Percentiles rank a stretch among this genome's conserved stretches.
Conservation (phyloP, 2,888 invertebrate species). For the Caenorhabditis auriculariae region DNA sequence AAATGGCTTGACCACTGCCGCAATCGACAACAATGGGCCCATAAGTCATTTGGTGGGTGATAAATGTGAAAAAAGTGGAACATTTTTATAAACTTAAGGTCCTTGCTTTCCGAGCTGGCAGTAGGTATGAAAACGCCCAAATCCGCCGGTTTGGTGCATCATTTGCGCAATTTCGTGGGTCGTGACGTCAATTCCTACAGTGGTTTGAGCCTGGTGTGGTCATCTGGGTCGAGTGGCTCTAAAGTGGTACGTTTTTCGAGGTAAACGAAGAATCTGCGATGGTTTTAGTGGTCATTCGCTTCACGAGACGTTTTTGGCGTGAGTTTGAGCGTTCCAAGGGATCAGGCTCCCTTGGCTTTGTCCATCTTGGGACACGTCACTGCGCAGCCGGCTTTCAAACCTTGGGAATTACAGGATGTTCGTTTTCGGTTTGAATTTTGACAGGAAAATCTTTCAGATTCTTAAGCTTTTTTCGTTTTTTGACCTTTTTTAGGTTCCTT, state of each 20-base stretch:
- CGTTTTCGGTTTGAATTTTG: neutral
- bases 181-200: conserved; percentile 64
- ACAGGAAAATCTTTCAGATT: no score
- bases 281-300: conserved; percentile 29
- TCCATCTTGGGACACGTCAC: conserved; percentile 66
- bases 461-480: no score
- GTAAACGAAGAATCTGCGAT: neutral
- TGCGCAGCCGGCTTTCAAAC: conserved; percentile 79
- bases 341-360: conserved; percentile 41
- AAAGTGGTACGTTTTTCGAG: conserved; percentile 15
- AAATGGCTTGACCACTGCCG: conserved; percentile 75
- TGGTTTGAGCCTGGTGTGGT: conserved; percentile 38
- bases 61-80: neutral
- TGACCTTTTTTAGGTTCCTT: neutral
- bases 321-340: conserved; percentile 30
- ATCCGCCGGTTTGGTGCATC: conserved; percentile 79
- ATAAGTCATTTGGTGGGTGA: conserved; percentile 64
- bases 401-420: conserved; percentile 84
- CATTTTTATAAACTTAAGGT: conserved; percentile 66
- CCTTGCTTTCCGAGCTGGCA: conserved; percentile 79
- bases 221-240: conserved; percentile 31
- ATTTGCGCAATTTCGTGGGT: conserved; percentile 78
- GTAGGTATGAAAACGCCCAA: conserved; percentile 81
- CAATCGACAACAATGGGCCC: conserved; percentile 79
- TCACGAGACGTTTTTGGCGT: conserved; percentile 44